These are phyloP conservation scores for Orthosia gracilis DNA, from an alignment of 2,888 invertebrate species.

Conservation along the genomic window DNA sequence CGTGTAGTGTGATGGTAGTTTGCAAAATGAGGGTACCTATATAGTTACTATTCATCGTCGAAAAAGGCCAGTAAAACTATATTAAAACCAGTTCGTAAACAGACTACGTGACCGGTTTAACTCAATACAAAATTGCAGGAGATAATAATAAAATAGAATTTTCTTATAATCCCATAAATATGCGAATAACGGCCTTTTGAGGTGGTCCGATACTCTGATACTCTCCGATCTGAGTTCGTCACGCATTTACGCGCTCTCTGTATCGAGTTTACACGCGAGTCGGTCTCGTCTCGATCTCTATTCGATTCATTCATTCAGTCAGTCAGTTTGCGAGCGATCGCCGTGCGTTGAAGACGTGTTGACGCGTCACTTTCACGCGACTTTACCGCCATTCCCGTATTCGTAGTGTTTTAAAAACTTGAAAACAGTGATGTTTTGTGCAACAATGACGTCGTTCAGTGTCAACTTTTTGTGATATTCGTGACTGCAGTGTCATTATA, in stretches of 20 bases:
- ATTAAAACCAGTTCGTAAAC: slow-evolving; percentile 45
- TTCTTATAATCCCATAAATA: slow-evolving; percentile 38
- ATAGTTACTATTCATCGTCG: slow-evolving; percentile 22
- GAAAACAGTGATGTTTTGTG: slow-evolving; percentile 75
- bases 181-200: slow-evolving; percentile 18
- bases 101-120: slow-evolving; percentile 50
- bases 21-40: neutral
- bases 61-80: slow-evolving; percentile 44
- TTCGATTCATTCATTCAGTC: slow-evolving; percentile 74
- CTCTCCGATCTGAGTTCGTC: slow-evolving; percentile 30
- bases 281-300: slow-evolving; percentile 52
- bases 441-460: slow-evolving; percentile 78
- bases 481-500: slow-evolving; percentile 63
- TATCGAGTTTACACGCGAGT: slow-evolving; percentile 58
- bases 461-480: slow-evolving; percentile 76
- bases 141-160: slow-evolving; percentile 48
- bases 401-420: slow-evolving; percentile 75
- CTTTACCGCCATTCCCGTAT: slow-evolving; percentile 75
- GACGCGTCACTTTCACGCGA: slow-evolving; percentile 60
- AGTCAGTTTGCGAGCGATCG: slow-evolving; percentile 81
- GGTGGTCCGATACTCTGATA: slow-evolving; percentile 25
- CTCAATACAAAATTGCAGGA: slow-evolving; percentile 42
- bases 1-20: neutral
- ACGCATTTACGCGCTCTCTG: slow-evolving; percentile 53
- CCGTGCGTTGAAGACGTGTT: slow-evolving; percentile 67